phyloP scores from a whole-genome alignment of 2,888 invertebrate genomes.

The Timema cristinae region DNA sequence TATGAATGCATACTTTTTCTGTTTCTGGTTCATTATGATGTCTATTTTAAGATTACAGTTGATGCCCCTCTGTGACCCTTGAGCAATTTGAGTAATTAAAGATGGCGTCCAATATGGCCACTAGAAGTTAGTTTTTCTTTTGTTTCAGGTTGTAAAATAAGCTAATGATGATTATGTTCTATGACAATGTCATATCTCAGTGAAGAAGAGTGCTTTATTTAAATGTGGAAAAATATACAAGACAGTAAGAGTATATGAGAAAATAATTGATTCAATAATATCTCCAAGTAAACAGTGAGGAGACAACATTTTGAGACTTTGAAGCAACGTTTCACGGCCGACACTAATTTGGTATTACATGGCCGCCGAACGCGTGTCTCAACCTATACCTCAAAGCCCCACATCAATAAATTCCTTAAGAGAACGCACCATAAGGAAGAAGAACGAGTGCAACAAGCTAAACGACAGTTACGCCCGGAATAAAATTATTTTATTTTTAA shows the following conservation, averaged over 20 bases:
- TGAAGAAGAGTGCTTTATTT: background rate
- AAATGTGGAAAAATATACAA: background rate
- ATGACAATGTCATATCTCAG: background rate
- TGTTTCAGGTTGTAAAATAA: background rate
- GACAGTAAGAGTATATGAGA: background rate
- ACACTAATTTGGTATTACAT: background rate
- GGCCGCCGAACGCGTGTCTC: background rate
- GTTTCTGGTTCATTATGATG: background rate
- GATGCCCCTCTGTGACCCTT: background rate
- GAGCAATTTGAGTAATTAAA: background rate
- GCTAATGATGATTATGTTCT: background rate
- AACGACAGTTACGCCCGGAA: background rate
- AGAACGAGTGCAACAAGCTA: background rate
- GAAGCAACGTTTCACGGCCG: background rate
- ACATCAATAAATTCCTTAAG: background rate
- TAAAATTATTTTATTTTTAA: background rate
- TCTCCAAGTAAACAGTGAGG: slow-evolving; percentile 7
- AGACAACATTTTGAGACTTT: background rate
- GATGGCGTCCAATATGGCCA: background rate
- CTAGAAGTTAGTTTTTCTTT: background rate
- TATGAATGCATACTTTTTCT: no score
- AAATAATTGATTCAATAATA: slow-evolving; percentile 5
- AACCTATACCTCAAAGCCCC: slow-evolving; percentile 1
- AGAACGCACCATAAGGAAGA: background rate
- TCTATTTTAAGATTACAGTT: background rate